Percentiles rank a stretch among this genome's conserved stretches.
These are phyloP conservation scores for Drosophila emarginata DNA, from an alignment of 2,888 invertebrate genomes.

Conservation along the genomic window DNA sequence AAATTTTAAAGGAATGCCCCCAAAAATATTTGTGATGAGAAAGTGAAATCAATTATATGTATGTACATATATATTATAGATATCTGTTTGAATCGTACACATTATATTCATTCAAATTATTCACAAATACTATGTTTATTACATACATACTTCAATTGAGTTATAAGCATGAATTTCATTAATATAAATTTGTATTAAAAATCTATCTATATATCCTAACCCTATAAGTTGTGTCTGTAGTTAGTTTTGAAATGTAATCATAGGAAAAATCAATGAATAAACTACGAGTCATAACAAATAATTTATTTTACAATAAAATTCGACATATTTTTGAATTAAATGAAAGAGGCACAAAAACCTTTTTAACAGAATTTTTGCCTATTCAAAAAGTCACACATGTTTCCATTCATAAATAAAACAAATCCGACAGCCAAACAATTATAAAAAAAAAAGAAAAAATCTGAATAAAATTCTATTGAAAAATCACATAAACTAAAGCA, in stretches of 20 bases:
- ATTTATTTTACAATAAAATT: no score
- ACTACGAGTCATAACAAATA: no score
- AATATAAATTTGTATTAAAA: no score
- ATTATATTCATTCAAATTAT: constrained; percentile 6
- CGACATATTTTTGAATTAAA: background rate
- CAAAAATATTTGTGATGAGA: background rate
- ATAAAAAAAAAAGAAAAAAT: no score
- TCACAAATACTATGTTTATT: constrained; percentile 7
- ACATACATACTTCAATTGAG: no score
- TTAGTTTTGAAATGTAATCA: no score
- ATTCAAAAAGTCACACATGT: constrained; percentile 33
- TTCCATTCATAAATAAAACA: constrained; percentile 46
- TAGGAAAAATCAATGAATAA: no score
- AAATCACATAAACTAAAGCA: constrained; percentile 39
- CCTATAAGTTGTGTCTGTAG: no score
- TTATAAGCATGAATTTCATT: no score
- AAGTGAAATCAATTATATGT: constrained; percentile 5
- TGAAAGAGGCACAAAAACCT: constrained; percentile 1
- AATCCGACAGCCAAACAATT: constrained; percentile 43
- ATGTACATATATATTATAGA: background rate
- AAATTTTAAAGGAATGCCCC: background rate
- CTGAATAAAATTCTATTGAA: constrained; percentile 22
- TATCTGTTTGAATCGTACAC: background rate
- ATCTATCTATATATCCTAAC: no score
- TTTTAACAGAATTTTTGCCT: constrained; percentile 3